phyloP scores from a whole-genome alignment of 2,113 vertebrate species.

The Prunella fulvescens region DNA sequence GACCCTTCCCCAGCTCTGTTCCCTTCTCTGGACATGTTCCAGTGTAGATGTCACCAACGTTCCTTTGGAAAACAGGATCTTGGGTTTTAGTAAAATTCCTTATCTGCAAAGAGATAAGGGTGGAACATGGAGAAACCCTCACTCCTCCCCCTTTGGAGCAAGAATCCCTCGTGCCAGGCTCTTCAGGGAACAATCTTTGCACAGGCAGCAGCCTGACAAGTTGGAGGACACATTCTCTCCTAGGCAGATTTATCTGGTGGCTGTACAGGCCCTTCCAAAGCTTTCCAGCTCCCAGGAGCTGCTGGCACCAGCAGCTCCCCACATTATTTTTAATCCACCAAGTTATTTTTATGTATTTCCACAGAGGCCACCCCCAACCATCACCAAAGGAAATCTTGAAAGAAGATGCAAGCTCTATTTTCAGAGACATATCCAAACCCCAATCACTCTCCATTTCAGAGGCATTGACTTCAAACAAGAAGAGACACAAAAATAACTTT shows the following conservation, averaged over 20 bases:
- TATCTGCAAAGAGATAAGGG: neutral
- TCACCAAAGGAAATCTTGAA: neutral
- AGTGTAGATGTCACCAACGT: rapidly evolving
- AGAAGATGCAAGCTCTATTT: neutral
- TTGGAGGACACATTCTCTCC: neutral
- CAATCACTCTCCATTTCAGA: neutral
- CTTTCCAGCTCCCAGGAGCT: neutral
- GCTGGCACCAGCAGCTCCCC: neutral
- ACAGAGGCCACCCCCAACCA: neutral
- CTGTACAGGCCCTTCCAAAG: neutral
- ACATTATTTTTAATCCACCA: neutral
- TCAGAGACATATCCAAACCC: neutral
- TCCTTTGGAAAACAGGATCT: neutral
- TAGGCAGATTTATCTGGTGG: neutral
- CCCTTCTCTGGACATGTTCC: neutral
- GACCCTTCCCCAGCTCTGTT: neutral
- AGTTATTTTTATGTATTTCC: neutral
- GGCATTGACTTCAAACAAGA: neutral
- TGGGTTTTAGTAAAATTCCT: rapidly evolving
- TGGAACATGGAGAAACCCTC: neutral
- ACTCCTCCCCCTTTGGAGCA: rapidly evolving
- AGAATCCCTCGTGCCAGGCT: rapidly evolving
- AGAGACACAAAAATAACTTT: neutral
- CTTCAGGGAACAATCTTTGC: neutral
- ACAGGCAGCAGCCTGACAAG: neutral